Conservation (phyloP, 2,797 vertebrate genomes). For the Monodelphis domestica region DNA sequence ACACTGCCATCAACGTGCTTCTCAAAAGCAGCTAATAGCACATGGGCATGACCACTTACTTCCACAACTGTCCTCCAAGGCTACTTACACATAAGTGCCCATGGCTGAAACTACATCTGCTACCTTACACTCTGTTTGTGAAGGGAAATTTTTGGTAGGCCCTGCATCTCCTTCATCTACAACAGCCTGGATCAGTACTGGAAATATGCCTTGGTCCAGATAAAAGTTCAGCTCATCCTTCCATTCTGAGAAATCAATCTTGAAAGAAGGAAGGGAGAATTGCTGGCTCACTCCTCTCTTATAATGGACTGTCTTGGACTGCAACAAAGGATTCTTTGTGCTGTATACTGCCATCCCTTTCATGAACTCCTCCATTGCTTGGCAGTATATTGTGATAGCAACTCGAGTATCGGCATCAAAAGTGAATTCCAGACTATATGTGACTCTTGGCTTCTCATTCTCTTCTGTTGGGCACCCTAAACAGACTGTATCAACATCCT, state of each 20-base stretch:
- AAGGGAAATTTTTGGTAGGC: no score
- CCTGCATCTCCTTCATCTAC: conserved; percentile 95
- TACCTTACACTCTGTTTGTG: no score
- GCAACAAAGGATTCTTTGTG: conserved; percentile 91
- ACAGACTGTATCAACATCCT: no score
- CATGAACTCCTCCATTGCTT: conserved; percentile 95
- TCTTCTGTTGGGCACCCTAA: conserved; percentile 90
- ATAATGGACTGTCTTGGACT: conserved; percentile 95
- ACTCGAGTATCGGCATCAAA: conserved; percentile 97
- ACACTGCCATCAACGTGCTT: background rate
- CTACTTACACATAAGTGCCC: no score
- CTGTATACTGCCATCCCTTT: conserved; percentile 96
- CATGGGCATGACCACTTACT: background rate
- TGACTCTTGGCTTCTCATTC: conserved; percentile 90
- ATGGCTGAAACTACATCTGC: no score
- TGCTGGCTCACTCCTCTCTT: conserved; percentile 97
- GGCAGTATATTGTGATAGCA: conserved; percentile 97
- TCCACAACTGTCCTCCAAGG: no score
- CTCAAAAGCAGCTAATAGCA: background rate
- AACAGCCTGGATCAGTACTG: conserved; percentile 94
- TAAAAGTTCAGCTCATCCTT: conserved; percentile 97
- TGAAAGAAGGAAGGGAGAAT: conserved; percentile 97
- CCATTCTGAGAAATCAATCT: conserved; percentile 97
- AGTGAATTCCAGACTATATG: conserved; percentile 97
- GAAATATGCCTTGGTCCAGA: conserved; percentile 92